These are phyloP conservation scores for Eriocheir sinensis DNA, from an alignment of 1,140 invertebrate genomes.

Conservation along the genomic window DNA sequence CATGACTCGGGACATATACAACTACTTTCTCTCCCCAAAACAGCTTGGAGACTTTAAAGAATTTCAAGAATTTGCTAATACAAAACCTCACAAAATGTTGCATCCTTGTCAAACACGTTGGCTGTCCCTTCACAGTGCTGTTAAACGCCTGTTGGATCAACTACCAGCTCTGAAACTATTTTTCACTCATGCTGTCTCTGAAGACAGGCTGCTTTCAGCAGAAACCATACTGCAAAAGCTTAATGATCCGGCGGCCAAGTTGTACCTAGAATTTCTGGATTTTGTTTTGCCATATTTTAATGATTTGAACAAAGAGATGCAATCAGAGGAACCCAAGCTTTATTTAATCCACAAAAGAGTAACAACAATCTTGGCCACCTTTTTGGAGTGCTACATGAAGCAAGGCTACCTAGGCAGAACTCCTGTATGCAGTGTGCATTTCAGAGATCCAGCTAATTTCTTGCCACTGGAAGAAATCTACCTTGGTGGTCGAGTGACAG, in stretches of 20 bases:
- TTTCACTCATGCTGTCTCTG: background rate
- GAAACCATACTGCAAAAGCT: constrained; percentile 21
- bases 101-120: constrained; percentile 15
- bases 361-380: background rate
- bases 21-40: constrained; percentile 62
- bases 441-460: constrained; percentile 56
- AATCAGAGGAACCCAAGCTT: background rate
- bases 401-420: background rate
- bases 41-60: constrained; percentile 16
- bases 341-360: background rate
- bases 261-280: constrained; percentile 44
- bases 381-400: constrained; percentile 45
- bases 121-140: background rate
- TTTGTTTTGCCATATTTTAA: constrained; percentile 33
- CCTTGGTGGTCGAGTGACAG: constrained; percentile 55
- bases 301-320: constrained; percentile 47
- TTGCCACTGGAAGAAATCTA: constrained; percentile 40
- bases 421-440: background rate
- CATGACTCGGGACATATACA: constrained; percentile 62
- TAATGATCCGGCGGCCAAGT: background rate
- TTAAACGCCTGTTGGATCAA: background rate
- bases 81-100: constrained; percentile 5
- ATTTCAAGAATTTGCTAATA: constrained; percentile 32
- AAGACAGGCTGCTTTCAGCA: background rate
- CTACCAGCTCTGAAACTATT: constrained; percentile 25